These are phyloP conservation scores for Pteropus alecto DNA, from an alignment of 2,113 vertebrate species.

Conservation along the genomic window DNA sequence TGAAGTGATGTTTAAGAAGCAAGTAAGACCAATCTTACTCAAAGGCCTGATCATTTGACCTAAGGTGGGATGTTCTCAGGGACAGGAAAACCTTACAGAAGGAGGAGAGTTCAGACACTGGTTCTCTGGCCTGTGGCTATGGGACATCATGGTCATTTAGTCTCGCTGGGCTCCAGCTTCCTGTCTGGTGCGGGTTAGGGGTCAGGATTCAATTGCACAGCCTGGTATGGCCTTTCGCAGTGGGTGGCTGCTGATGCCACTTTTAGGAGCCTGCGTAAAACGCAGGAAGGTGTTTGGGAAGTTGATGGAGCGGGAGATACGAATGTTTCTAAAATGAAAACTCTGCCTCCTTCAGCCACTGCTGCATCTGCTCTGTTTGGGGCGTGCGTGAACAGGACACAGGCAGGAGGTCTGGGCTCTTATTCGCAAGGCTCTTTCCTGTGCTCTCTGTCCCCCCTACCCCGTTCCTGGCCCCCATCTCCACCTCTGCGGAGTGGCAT, in stretches of 20 bases:
- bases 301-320: neutral
- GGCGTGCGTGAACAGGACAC: rapidly evolving
- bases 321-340: neutral
- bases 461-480: neutral
- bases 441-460: neutral
- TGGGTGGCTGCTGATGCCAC: neutral
- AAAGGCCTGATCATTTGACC: neutral
- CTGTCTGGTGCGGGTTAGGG: neutral
- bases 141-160: neutral
- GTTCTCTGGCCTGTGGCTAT: neutral
- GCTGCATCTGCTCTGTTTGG: neutral
- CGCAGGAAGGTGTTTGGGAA: neutral
- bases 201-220: no score
- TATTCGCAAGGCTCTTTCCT: neutral
- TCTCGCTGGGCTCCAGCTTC: neutral
- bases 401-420: neutral
- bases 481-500: rapidly evolving
- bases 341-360: rapidly evolving
- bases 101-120: neutral
- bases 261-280: neutral
- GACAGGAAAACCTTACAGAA: neutral
- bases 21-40: neutral
- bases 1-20: neutral
- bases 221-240: neutral
- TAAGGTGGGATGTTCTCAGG: neutral